Evolutionary conservation across 2,797 vertebrate genomes (phyloP), one percentile per base, ranked within the genome.

Genomic region (Sus cebifrons): DNA sequence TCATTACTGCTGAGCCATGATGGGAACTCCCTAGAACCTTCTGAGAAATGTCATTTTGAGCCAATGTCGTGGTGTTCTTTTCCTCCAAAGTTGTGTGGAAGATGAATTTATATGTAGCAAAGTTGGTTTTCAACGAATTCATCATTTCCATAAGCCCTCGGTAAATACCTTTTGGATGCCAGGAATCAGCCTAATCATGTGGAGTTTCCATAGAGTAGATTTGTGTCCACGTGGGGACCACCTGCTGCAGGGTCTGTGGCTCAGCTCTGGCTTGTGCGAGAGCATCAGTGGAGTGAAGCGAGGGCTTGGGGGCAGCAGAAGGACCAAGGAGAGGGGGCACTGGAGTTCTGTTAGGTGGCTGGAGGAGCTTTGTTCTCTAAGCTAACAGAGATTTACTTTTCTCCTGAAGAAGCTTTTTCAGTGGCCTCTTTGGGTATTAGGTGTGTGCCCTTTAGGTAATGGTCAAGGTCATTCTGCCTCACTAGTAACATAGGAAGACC

Each of bases 281-380:
- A 64, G 40, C 1, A 18, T 23, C 25, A 10, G 9, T 0, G 17
- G 17, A 3, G 16, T 0, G 1, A 6, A 4, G 29, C 5, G 40
- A 18, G n/a, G 14, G 20, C 40, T 21, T 75, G 83, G 21, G 25
- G 60, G 60, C 15, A 75, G 49, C 49, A 12, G 5, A 0, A 4
- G 54, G 6, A n/a, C 17, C 12, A 16, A 56, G 49, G 7, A 6
- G 20, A 2, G 4, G 21, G 44, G 2, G 27, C 70, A 2, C 5
- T 0, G 15, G 29, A 0, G 4, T 13, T 32, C 44, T 5, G 8
- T 49, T 25, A 13, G 44, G 23, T 10, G 40, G 40, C 40, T 21
- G 2, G 29, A n/a, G 73, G 60, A 44, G 27, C 25, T 29, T 44
- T 40, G 6, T 14, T 27, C 54, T 13, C 21, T 14, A 12, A 23